Evolutionary conservation across 2,888 invertebrate species (phyloP), one percentile per base, ranked within the genome.

Genomic region (Cantharis rufa): DNA sequence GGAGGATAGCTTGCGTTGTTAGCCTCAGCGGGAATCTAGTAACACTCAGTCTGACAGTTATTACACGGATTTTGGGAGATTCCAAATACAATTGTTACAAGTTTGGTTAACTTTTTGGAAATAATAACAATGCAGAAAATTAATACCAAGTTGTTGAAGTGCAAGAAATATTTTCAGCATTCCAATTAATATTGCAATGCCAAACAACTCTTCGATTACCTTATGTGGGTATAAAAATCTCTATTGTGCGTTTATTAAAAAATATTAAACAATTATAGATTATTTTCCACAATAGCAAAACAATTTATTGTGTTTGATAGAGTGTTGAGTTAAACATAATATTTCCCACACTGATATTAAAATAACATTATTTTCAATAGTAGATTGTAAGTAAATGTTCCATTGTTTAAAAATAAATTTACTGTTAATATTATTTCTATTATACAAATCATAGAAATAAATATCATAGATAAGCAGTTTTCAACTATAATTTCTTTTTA

Each of bases 1-100:
- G 77, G 80, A 77, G 81, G 83, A 82, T 82, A 81, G 81, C 72
- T 69, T 79, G 80, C 81, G 81, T 82, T 82, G 82, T 82, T 81
- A 79, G 72, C 74, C 78, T 71, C 81, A 75, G 80, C 80, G 79
- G 82, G 82, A 82, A 79, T 74, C 80, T 68, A 78, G 80, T 79
- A 80, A 72, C 78, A 77, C 78, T 80, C 79, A 78, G 77, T 75
- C 80, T 78, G 79, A 80, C 81, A 80, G 80, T 81, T 84, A 83
- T 82, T 82, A 81, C 79, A 71, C 70, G 78, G 81, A 81, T 81
- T 83, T 81, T 62, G 18, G 71, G 15, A 71, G 75, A 75, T 78
- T 74, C 69, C 27, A 71, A 75, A 72, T 77, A 75, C 77, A 70
- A 70, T 77, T 75, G 74, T 77, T 63, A 68, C 71, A 75, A 74